Base-by-base conservation (phyloP, 2,888 invertebrate genomes). In the Pyrgus malvae region DNA sequence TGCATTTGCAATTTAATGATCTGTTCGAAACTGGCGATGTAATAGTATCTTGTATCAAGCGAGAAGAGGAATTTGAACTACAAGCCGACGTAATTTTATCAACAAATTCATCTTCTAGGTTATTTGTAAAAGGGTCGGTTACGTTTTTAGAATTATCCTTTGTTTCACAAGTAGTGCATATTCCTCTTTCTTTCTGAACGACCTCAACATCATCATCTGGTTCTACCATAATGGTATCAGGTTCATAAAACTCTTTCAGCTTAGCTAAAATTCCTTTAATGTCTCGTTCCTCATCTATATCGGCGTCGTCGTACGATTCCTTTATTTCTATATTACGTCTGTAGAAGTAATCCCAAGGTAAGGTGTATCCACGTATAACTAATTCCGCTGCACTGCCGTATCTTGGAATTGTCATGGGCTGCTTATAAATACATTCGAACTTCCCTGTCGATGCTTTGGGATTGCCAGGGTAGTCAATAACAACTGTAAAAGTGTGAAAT, bases 391-490 rank as follows among this genome's bases (percentile, higher is more conserved):
- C 69, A 6, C 61, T 61, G 1, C 72, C 72, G 59, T 73, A 83
- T 23, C 68, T 70, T 5, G 80, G 83, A 29, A 68, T 55, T 9
- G 80, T 78, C 65, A 85, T 72, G 2, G 82, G 77, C 53, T 90
- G 90, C 5, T 72, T 75, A 64, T 91, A 92, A 46, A 91, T 85
- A 48, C 91, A 83, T 75, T 93, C 92, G 61, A 94, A 94, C 17
- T 84, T 84, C 5, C 94, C 94, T 0, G 93, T 93, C 4, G 82
- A 57, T 0, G 91, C 82, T 16, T 66, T 74, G 0, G 83, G 63
- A 68, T 92, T 67, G 16, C 64, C 63, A 40, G 79, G 72, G 50
- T 79, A 62, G 67, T 93, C 93, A 25, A 93, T 78, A 9, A 92
- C 84, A 67, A 93, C 92, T 92, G 76, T 14, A 82, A 87, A 49